phyloP scores from a whole-genome alignment of 2,797 vertebrate genomes.

The Trachops cirrhosus region DNA sequence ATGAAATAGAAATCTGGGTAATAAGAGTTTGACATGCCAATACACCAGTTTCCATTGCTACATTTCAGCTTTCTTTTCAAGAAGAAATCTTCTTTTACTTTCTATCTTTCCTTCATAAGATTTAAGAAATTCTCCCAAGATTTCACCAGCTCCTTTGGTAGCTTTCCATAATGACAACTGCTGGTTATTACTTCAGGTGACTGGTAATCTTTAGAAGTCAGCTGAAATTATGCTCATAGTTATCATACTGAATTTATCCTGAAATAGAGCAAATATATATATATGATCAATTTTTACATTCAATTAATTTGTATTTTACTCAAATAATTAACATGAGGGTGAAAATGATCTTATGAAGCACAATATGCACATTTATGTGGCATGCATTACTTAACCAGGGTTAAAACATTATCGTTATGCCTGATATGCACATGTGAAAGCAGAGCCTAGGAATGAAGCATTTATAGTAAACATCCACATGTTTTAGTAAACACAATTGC shows the following conservation, averaged over 20 bases:
- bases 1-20: not conserved
- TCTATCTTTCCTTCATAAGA: conserved; percentile 6
- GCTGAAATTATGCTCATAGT: not conserved
- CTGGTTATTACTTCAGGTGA: conserved; percentile 42
- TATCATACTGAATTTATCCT: conserved; percentile 25
- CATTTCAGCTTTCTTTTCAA: conserved; percentile 26
- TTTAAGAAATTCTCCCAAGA: conserved; percentile 52
- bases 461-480: conserved; percentile 60
- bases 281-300: conserved; percentile 64
- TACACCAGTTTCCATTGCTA: conserved; percentile 1
- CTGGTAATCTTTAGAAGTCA: conserved; percentile 42
- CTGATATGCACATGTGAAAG: conserved; percentile 25
- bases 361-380: conserved; percentile 26
- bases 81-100: conserved; percentile 34
- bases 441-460: not conserved
- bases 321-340: conserved; percentile 44
- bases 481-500: conserved; percentile 61
- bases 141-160: conserved; percentile 30
- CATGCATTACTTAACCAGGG: not conserved
- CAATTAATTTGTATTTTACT: conserved; percentile 60
- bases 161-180: conserved; percentile 45
- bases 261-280: conserved; percentile 53
- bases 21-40: not conserved
- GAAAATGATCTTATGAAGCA: conserved; percentile 46
- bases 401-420: conserved; percentile 36